phyloP scores from a whole-genome alignment of 2,113 vertebrate species.

The Pygoscelis adeliae region DNA sequence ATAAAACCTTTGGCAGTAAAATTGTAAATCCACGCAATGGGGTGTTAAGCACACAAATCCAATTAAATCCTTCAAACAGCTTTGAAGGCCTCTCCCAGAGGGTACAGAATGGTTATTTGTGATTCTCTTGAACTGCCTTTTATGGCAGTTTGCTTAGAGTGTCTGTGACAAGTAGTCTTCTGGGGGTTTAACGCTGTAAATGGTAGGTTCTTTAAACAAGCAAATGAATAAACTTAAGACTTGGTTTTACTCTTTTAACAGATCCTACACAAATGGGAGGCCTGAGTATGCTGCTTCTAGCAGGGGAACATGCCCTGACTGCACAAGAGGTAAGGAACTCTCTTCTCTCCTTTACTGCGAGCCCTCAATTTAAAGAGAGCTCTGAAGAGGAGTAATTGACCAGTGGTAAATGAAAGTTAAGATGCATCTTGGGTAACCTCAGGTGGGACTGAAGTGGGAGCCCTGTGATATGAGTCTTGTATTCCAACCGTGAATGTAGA shows the following conservation, averaged over 20 bases:
- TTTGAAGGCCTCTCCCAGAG: slow-evolving; percentile 52
- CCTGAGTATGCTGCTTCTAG: slow-evolving; percentile 96
- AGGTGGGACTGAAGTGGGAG: neutral
- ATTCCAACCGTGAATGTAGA: neutral
- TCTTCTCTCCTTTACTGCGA: neutral
- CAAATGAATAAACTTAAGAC: slow-evolving; percentile 38
- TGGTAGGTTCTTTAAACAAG: slow-evolving; percentile 15
- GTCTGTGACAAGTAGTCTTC: slow-evolving; percentile 40
- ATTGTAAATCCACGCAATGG: slow-evolving; percentile 51
- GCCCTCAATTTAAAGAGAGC: neutral
- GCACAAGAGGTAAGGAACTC: slow-evolving; percentile 87
- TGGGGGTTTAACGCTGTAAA: neutral
- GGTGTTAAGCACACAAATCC: slow-evolving; percentile 64
- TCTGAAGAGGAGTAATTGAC: neutral
- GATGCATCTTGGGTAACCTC: neutral
- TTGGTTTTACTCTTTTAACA: slow-evolving; percentile 65
- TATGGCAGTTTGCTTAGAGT: slow-evolving; percentile 41
- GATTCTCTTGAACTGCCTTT: slow-evolving; percentile 54
- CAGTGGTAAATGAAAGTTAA: neutral
- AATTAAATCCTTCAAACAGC: slow-evolving; percentile 55
- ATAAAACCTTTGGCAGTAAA: slow-evolving; percentile 53
- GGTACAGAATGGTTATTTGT: slow-evolving; percentile 50
- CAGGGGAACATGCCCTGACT: slow-evolving; percentile 94
- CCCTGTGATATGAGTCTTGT: neutral
- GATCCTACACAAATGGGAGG: slow-evolving; percentile 99